Conservation (phyloP, 2,888 invertebrate genomes). For the Tetramorium bicarinatum region DNA sequence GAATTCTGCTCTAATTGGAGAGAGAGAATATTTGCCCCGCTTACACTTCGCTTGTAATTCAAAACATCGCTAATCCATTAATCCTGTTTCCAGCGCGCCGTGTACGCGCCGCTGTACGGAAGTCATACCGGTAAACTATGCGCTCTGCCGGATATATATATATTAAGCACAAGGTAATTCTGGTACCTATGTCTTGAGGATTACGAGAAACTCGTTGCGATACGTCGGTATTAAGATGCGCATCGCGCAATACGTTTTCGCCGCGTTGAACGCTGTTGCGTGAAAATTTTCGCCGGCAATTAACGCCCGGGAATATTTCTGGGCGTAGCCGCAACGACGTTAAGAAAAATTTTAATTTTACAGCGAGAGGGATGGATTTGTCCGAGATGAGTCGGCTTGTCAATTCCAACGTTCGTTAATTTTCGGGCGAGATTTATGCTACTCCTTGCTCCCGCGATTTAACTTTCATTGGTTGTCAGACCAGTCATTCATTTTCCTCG, state of each 20-base stretch:
- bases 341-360: not conserved
- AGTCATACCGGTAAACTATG: constrained; percentile 46
- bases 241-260: not conserved
- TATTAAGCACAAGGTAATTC: constrained; percentile 47
- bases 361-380: not conserved
- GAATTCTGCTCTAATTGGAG: constrained; percentile 42
- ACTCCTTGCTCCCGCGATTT: not conserved
- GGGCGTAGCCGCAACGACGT: not conserved
- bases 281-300: not conserved
- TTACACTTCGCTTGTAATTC: constrained; percentile 51
- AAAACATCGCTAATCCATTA: constrained; percentile 57
- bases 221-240: constrained; percentile 24
- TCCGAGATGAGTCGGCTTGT: not conserved
- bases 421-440: not conserved
- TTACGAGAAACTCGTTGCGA: constrained; percentile 22
- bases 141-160: constrained; percentile 38
- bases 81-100: constrained; percentile 36
- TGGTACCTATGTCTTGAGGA: constrained; percentile 33
- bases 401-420: constrained; percentile 7
- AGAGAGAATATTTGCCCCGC: constrained; percentile 47
- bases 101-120: not conserved
- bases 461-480: constrained; percentile 13
- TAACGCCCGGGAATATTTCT: not conserved
- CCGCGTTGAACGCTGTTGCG: not conserved
- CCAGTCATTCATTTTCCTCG: constrained; percentile 16